A percentile compares a stretch with the other conserved stretches of the same genome.
These are phyloP conservation scores for Belonocnema kinseyi DNA, from an alignment of 1,140 invertebrate genomes.

Conservation along the genomic window DNA sequence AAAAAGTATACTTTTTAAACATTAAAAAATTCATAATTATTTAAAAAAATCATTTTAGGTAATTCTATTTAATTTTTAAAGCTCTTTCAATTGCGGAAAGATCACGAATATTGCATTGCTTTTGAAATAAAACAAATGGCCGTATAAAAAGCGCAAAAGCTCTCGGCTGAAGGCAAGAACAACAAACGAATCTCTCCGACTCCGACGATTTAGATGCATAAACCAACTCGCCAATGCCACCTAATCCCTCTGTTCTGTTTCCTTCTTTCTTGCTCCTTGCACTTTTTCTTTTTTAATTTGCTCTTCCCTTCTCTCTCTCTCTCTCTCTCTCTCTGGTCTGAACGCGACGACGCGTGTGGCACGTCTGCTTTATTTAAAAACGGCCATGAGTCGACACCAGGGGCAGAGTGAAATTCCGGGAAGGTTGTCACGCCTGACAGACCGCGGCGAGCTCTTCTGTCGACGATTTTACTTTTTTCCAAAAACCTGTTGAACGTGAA, in stretches of 20 bases:
- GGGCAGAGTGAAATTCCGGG: slow-evolving; percentile 32
- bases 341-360: slow-evolving; percentile 31
- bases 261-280: slow-evolving; percentile 32
- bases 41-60: no score
- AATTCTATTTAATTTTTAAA: no score
- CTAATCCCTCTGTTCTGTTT: slow-evolving; percentile 22
- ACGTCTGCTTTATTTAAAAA: slow-evolving; percentile 49
- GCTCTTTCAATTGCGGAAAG: neutral
- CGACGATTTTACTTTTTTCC: slow-evolving; percentile 18
- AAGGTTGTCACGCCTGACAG: slow-evolving; percentile 46
- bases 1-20: no score
- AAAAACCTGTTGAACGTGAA: slow-evolving; percentile 18
- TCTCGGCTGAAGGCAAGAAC: slow-evolving; percentile 56
- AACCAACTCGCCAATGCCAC: slow-evolving; percentile 53
- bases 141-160: slow-evolving; percentile 45
- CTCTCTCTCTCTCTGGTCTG: neutral
- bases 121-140: slow-evolving; percentile 20
- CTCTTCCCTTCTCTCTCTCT: neutral
- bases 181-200: slow-evolving; percentile 63
- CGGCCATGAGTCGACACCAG: slow-evolving; percentile 40
- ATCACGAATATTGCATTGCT: neutral
- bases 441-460: slow-evolving; percentile 22
- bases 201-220: slow-evolving; percentile 66
- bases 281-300: slow-evolving; percentile 30
- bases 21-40: no score